These are phyloP conservation scores for Phyllotis vaccarum DNA, from an alignment of 2,797 vertebrate genomes.

Conservation along the genomic window DNA sequence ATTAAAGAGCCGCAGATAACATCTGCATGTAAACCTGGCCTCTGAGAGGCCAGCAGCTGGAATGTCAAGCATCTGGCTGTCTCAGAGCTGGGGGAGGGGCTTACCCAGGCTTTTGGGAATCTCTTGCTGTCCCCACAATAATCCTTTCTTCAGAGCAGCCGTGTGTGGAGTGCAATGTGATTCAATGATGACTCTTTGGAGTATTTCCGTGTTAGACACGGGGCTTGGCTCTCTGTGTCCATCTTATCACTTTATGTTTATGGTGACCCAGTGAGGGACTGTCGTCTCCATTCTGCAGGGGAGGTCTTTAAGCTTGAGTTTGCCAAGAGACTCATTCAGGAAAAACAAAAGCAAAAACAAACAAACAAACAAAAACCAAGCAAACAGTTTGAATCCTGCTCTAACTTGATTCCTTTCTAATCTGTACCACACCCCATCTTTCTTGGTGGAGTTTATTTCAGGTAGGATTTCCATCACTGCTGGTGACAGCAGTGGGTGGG, in stretches of 20 bases:
- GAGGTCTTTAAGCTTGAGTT: neutral
- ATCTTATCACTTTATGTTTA: neutral
- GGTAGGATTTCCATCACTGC: neutral
- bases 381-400: neutral
- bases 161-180: neutral
- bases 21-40: conserved; percentile 73
- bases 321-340: neutral
- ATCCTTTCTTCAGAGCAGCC: neutral
- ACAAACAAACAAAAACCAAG: too few relatives aligned
- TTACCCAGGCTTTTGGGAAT: neutral
- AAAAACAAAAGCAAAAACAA: too few relatives aligned
- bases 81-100: conserved; percentile 72
- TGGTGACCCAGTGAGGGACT: neutral
- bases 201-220: neutral
- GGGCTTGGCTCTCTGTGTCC: neutral
- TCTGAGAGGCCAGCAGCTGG: conserved; percentile 67
- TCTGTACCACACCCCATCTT: neutral
- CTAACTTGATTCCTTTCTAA: conserved; percentile 19
- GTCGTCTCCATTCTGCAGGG: neutral
- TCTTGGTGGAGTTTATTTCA: neutral
- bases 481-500: neutral
- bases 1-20: conserved; percentile 68
- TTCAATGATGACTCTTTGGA: neutral
- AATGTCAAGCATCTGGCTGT: conserved; percentile 69
- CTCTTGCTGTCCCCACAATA: neutral